A percentile compares a stretch with the other conserved stretches of the same genome.
These are phyloP conservation scores for Coreoperca whiteheadi DNA, from an alignment of 2,113 vertebrate genomes.

Conservation along the genomic window DNA sequence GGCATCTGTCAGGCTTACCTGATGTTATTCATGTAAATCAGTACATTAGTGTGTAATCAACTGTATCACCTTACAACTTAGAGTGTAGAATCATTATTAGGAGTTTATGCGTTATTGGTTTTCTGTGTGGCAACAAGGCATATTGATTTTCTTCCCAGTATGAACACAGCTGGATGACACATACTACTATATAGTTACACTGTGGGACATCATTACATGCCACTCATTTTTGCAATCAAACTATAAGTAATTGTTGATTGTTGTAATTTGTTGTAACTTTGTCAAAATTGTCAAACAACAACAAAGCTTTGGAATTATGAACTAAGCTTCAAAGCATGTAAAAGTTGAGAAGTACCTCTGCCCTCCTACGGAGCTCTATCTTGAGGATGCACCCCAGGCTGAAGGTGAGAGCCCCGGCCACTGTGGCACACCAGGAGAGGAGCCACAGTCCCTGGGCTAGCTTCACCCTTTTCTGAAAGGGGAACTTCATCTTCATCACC, in stretches of 20 bases:
- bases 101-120: background rate
- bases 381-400: conserved; percentile 87
- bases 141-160: background rate
- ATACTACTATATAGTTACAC: background rate
- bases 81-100: background rate
- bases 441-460: conserved; percentile 89
- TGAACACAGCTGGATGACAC: background rate
- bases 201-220: background rate
- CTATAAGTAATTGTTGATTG: background rate
- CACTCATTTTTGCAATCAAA: background rate
- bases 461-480: conserved; percentile 86
- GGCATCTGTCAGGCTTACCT: background rate
- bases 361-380: conserved; percentile 85
- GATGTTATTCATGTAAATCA: background rate
- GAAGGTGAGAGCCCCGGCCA: conserved; percentile 84
- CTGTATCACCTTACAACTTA: background rate
- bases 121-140: background rate
- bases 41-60: background rate
- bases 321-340: background rate
- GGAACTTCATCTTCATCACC: conserved; percentile 87
- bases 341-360: conserved; percentile 79
- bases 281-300: background rate
- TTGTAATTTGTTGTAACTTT: background rate
- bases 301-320: background rate
- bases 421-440: conserved; percentile 85